Base-by-base conservation (phyloP, 2,888 invertebrate genomes). In the Dermolepida albohirtum region DNA sequence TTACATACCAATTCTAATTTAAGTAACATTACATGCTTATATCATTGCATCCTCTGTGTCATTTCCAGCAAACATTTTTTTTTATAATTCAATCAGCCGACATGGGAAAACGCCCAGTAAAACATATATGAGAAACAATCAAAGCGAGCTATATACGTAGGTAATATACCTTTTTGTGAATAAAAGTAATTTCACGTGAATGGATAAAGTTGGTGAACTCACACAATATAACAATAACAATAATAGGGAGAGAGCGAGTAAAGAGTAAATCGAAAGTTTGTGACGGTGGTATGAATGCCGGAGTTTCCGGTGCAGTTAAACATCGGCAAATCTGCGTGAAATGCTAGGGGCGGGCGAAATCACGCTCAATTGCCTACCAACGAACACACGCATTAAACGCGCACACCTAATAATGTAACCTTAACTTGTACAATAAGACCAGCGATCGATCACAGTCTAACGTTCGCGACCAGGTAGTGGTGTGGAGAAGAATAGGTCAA, bases 321-420 rank as follows among this genome's bases (percentile, higher is more conserved):
- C 76, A 79, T 80, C 80, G 77, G 79, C 78, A 81, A 81, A 82
- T 82, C 81, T 76, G 79, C 81, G 81, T 82, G 80, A 82, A 82
- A 82, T 81, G 76, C 79, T 76, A 78, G 80, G 80, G 81, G 80
- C 79, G 81, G 79, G 77, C 75, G 73, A 74, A 73, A 74, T 78
- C 78, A 80, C 79, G 81, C 80, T 81, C 81, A 81, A 81, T 81
- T 81, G 80, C 80, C 79, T 72, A 74, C 75, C 76, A 79, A 81
- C 77, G 74, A 74, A 73, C 71, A 71, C 75, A 73, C 66, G 72
- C 72, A 62, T 70, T 66, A 66, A 50, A 44, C 52, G 34, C 54
- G 47, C 63, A 16, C 39, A 54, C 54, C 55, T 44, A 49, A 68
- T 44, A 49, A 52, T 63, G 67, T 63, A 51, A 62, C 67, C 55